Evolutionary conservation across 2,888 invertebrate species (phyloP).

Genomic region (Teinopalpus imperialis): DNA sequence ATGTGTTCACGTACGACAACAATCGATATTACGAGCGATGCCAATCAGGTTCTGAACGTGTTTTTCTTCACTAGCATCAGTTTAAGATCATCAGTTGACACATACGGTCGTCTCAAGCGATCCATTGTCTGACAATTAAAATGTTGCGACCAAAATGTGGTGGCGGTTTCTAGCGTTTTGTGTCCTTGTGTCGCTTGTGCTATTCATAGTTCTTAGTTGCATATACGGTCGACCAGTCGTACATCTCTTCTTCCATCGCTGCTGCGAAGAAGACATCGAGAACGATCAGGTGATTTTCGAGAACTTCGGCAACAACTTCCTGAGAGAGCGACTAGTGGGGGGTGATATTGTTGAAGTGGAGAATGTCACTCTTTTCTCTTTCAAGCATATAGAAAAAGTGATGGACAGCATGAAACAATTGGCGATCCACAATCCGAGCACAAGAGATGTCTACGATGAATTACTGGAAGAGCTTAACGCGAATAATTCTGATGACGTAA

Average conservation of each 20-base stretch:
- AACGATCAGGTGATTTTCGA: slow-evolving; percentile 66
- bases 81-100: slow-evolving; percentile 1
- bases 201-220: slow-evolving; percentile 59
- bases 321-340: slow-evolving; percentile 58
- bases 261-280: slow-evolving; percentile 64
- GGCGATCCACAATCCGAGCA: slow-evolving; percentile 16
- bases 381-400: slow-evolving; percentile 12
- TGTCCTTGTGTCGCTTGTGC: slow-evolving; percentile 54
- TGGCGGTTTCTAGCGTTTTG: slow-evolving; percentile 66
- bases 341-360: slow-evolving; percentile 38
- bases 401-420: slow-evolving; percentile 11
- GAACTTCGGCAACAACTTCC: slow-evolving; percentile 58
- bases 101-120: slow-evolving; percentile 17
- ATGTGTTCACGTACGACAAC: slow-evolving; percentile 9
- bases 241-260: slow-evolving; percentile 58
- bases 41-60: background rate
- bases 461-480: slow-evolving; percentile 3
- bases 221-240: slow-evolving; percentile 61
- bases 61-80: background rate
- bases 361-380: background rate
- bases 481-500: background rate
- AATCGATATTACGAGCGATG: slow-evolving; percentile 8
- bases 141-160: slow-evolving; percentile 52
- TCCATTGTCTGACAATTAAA: slow-evolving; percentile 7
- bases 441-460: slow-evolving; percentile 10